Conservation (phyloP, 2,888 invertebrate species). For the Uloborus plumipes region DNA sequence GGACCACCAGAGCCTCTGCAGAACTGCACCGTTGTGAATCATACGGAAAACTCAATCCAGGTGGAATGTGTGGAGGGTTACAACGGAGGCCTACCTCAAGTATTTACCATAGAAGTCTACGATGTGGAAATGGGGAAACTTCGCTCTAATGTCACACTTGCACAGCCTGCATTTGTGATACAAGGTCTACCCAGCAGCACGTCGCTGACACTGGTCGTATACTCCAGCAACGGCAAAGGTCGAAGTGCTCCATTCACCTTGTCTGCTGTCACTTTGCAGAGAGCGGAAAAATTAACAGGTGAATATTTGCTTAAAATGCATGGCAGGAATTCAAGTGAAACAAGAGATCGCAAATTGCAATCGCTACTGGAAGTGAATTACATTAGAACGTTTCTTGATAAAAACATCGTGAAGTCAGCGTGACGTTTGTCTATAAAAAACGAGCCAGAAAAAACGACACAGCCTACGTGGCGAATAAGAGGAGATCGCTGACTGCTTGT, state of each 20-base stretch:
- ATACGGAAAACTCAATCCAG: slow-evolving; percentile 86
- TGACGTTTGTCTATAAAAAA: too few relatives aligned
- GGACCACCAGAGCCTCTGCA: slow-evolving; percentile 92
- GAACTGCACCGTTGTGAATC: slow-evolving; percentile 89
- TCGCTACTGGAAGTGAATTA: too few relatives aligned
- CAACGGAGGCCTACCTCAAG: slow-evolving; percentile 89
- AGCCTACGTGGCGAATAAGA: too few relatives aligned
- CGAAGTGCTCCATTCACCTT: slow-evolving; percentile 84
- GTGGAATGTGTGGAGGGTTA: slow-evolving; percentile 88
- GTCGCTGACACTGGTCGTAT: slow-evolving; percentile 82
- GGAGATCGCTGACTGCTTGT: too few relatives aligned
- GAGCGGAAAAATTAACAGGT: slow-evolving; percentile 64
- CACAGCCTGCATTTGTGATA: slow-evolving; percentile 80
- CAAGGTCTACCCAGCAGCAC: slow-evolving; percentile 80
- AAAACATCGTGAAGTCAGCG: too few relatives aligned
- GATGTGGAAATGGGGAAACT: slow-evolving; percentile 66
- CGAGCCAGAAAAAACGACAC: too few relatives aligned
- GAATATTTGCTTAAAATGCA: not conserved
- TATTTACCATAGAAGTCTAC: slow-evolving; percentile 84
- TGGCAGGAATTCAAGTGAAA: too few relatives aligned
- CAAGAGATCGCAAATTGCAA: too few relatives aligned
- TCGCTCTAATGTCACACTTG: slow-evolving; percentile 52
- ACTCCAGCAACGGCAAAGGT: slow-evolving; percentile 86
- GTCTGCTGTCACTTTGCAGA: slow-evolving; percentile 79
- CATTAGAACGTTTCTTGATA: too few relatives aligned